A percentile compares a stretch with the other conserved stretches of the same genome.
These are phyloP conservation scores for Ia io DNA, from an alignment of 2,113 vertebrate genomes.

Conservation along the genomic window DNA sequence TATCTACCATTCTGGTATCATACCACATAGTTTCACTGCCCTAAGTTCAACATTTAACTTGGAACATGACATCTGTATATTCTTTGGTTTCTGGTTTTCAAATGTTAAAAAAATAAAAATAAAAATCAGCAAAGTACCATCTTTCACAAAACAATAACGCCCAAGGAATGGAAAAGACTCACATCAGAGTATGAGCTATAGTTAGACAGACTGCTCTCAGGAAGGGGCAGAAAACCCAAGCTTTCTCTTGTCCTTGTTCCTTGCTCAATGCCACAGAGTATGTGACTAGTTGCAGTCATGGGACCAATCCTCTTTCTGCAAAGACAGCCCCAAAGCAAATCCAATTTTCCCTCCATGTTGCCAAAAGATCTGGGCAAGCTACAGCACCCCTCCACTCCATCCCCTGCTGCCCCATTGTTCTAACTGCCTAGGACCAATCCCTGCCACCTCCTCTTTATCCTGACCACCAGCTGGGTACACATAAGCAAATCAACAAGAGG, in stretches of 20 bases:
- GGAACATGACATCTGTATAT: background rate
- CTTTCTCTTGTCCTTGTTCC: background rate
- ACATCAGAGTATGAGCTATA: background rate
- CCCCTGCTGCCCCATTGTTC: background rate
- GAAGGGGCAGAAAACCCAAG: background rate
- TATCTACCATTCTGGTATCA: too few species aligned
- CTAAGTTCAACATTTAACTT: background rate
- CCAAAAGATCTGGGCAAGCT: background rate
- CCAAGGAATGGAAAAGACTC: background rate
- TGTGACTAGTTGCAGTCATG: background rate
- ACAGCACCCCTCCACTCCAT: background rate
- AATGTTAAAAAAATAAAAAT: background rate
- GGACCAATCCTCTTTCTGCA: background rate
- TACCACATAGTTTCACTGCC: too few species aligned
- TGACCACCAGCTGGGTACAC: background rate
- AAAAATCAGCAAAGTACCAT: background rate
- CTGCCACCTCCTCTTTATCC: background rate
- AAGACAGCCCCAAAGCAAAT: conserved; percentile 37
- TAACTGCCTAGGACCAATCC: background rate
- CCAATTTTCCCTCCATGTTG: background rate
- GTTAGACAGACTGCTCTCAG: background rate
- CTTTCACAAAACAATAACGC: background rate
- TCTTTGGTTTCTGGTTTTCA: background rate
- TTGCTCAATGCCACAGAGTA: background rate
- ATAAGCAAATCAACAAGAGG: background rate